These are phyloP conservation scores for Podarcis siculus DNA, from an alignment of 2,797 vertebrate species.

Conservation along the genomic window DNA sequence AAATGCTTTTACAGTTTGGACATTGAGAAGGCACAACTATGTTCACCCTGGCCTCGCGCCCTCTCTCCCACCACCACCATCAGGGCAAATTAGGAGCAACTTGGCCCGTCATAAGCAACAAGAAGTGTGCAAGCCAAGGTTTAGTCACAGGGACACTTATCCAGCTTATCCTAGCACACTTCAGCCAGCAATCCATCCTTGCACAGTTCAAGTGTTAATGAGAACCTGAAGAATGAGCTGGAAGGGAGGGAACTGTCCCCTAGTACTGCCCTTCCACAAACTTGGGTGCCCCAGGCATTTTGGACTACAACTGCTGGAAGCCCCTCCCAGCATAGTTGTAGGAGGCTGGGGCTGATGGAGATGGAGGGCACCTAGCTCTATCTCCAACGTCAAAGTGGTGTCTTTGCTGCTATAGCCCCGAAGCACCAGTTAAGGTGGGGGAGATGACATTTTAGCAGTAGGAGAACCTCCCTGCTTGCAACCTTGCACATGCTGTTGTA, in stretches of 20 bases:
- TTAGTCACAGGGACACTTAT: neutral
- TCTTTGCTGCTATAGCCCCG: no score
- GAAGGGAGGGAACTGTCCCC: neutral
- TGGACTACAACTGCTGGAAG: no score
- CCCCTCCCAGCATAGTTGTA: no score
- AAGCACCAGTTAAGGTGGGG: no score
- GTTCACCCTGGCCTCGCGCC: rapidly evolving
- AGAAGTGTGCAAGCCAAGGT: rapidly evolving
- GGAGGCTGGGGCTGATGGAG: no score
- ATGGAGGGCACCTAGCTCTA: no score
- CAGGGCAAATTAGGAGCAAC: neutral
- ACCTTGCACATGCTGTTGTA: no score
- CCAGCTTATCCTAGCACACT: neutral
- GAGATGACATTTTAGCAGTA: no score
- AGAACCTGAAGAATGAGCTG: neutral
- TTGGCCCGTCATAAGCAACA: neutral
- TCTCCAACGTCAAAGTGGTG: no score
- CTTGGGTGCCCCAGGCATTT: no score
- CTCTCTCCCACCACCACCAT: rapidly evolving
- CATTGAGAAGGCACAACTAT: neutral
- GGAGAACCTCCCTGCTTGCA: no score
- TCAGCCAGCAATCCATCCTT: neutral
- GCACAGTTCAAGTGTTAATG: neutral
- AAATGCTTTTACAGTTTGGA: neutral
- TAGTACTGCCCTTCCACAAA: neutral